Evolutionary conservation across 2,888 invertebrate genomes (phyloP), one percentile per base, ranked within the genome.

Genomic region (Aleiodes alternator): DNA sequence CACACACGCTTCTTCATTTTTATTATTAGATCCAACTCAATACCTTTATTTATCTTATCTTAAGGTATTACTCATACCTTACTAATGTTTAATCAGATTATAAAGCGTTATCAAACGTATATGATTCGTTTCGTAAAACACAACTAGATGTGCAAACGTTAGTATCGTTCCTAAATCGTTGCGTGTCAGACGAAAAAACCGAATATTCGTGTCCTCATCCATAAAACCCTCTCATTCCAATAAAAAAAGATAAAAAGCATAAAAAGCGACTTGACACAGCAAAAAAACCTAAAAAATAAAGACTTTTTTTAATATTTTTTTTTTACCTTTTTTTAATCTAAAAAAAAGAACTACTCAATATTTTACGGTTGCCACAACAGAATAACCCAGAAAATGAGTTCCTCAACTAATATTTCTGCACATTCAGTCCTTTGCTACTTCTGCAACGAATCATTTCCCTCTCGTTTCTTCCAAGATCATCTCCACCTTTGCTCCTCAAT

Each of bases 401-500:
- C 23, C 23, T 2, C 23, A 23, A 23, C 1, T 23, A 23, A 1
- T 23, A 1, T 2, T 23, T 23, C 23, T 23, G 31, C 23, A 43
- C 3, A 3, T 43, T 12, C 16, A 56, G 14, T 5, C 12, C 9
- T 82, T 11, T 89, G 89, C 73, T 89, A 89, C 69, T 89, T 88
- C 72, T 89, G 89, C 77, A 84, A 84, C 48, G 84, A 85, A n/a
- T 73, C 82, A 16, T 69, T 88, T 50, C 84, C 83, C 1, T 84
- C 85, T 8, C 81, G 77, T 72, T 82, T 83, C 48, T 72, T 86
- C 7, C 43, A 82, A 93, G 92, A 92, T 72, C 95, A 95, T 81
- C 87, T 94, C 76, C 92, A 93, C 76, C 92, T 93, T 80, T 95
- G 95, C 79, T 94, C 94, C 12, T 93, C 94, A 76, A 94, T 95